Evolutionary conservation across 2,797 vertebrate genomes (phyloP).

Genomic region (Macroramphosus scolopax): DNA sequence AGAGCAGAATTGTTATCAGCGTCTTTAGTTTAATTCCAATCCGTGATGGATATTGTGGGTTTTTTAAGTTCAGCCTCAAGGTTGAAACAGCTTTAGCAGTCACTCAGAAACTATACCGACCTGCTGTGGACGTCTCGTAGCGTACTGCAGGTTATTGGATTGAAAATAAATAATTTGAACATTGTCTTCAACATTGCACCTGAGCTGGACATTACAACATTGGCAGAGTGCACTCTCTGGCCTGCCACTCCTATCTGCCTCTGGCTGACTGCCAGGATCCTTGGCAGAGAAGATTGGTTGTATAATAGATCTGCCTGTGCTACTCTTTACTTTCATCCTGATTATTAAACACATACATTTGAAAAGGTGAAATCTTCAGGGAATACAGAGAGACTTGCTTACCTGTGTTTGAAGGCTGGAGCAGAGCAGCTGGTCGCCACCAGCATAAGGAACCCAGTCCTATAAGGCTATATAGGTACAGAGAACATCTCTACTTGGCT

Average conservation of each 20-base stretch:
- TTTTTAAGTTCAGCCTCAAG: constrained; percentile 61
- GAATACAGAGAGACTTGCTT: constrained; percentile 55
- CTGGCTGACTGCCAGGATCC: constrained; percentile 55
- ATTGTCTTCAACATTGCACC: constrained; percentile 71
- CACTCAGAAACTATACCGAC: constrained; percentile 61
- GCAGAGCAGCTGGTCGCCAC: constrained; percentile 52
- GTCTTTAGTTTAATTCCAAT: constrained; percentile 49
- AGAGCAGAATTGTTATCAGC: constrained; percentile 30
- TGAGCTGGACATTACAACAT: constrained; percentile 66
- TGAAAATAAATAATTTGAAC: constrained; percentile 72
- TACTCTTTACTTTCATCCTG: constrained; percentile 58
- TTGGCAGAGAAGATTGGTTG: constrained; percentile 56
- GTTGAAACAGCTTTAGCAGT: constrained; percentile 67
- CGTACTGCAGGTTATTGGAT: constrained; percentile 63
- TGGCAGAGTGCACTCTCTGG: constrained; percentile 55
- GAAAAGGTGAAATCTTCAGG: constrained; percentile 45
- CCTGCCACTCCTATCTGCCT: constrained; percentile 51
- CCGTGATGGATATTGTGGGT: constrained; percentile 45
- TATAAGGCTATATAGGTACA: constrained; percentile 37
- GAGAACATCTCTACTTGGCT: constrained; percentile 67
- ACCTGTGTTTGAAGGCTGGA: constrained; percentile 56
- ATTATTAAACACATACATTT: constrained; percentile 53
- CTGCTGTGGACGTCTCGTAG: constrained; percentile 60
- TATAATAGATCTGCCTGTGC: constrained; percentile 55
- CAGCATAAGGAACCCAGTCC: constrained; percentile 47